A percentile compares a stretch with the other conserved stretches of the same genome.
These are phyloP conservation scores for Arctopsyche grandis DNA, from an alignment of 1,140 invertebrate species.

Conservation along the genomic window DNA sequence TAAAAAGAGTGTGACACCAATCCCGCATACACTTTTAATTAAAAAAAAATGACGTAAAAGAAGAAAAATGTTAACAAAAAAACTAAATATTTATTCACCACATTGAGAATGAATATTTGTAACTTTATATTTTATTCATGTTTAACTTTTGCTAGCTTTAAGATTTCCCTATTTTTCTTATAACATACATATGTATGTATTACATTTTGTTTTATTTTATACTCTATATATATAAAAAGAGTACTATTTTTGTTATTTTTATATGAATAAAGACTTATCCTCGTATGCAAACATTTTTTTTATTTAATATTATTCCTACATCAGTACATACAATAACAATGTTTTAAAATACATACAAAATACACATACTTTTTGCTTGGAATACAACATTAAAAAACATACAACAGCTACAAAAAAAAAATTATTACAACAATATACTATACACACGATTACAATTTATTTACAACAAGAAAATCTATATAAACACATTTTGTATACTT, in stretches of 20 bases:
- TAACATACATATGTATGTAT: not conserved
- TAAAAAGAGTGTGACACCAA: slow-evolving; percentile 35
- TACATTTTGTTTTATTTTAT: slow-evolving; percentile 15
- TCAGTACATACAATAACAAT: no score
- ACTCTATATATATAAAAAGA: not conserved
- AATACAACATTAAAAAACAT: no score
- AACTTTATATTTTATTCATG: not conserved
- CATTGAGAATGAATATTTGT: slow-evolving; percentile 44
- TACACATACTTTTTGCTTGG: no score
- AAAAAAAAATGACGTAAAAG: slow-evolving; percentile 42
- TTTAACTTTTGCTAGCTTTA: slow-evolving; percentile 21
- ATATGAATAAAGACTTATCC: slow-evolving; percentile 31
- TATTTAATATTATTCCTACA: not conserved
- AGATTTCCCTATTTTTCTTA: slow-evolving; percentile 1
- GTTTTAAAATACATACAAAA: no score
- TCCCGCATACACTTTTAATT: slow-evolving; percentile 40
- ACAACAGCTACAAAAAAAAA: no score
- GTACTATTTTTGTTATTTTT: slow-evolving; percentile 32
- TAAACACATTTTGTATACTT: no score
- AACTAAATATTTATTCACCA: slow-evolving; percentile 45
- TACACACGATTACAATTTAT: no score
- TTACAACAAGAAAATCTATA: no score
- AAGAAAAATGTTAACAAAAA: slow-evolving; percentile 38
- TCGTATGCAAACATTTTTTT: slow-evolving; percentile 11
- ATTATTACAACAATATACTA: no score